phyloP scores from a whole-genome alignment of 1,140 invertebrate species.

The Bicyclus anynana region DNA sequence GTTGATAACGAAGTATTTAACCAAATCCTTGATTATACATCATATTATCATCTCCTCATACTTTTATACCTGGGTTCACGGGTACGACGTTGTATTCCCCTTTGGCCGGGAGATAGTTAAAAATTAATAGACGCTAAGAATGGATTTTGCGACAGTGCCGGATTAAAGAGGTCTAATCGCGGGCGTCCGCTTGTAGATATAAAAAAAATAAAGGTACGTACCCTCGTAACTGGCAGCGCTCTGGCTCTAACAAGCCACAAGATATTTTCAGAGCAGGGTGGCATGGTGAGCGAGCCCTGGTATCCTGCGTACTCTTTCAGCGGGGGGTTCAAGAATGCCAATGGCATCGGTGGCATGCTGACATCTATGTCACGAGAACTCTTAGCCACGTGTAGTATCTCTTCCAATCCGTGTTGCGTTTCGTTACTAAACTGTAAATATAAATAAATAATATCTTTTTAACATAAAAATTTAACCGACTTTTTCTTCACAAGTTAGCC shows the following conservation, averaged over 20 bases:
- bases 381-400: not conserved
- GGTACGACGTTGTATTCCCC: too few species aligned
- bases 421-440: not conserved
- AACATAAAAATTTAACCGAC: too few species aligned
- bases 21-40: too few species aligned
- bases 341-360: constrained; percentile 13
- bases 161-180: too few species aligned
- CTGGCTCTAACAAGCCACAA: constrained; percentile 49
- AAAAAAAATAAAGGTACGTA: constrained; percentile 11
- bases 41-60: too few species aligned
- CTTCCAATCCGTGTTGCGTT: not conserved
- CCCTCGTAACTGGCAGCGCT: constrained; percentile 38
- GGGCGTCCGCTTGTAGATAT: too few species aligned
- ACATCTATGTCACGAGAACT: constrained; percentile 1
- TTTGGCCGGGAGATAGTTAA: too few species aligned
- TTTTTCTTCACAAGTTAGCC: too few species aligned
- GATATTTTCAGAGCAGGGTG: constrained; percentile 53
- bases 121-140: too few species aligned
- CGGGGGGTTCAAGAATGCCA: constrained; percentile 41
- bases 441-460: not conserved
- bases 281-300: constrained; percentile 50
- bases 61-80: too few species aligned
- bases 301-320: constrained; percentile 49
- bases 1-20: too few species aligned
- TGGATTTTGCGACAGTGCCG: too few species aligned